These are phyloP conservation scores for Popillia japonica DNA, from an alignment of 1,140 invertebrate genomes.

Conservation along the genomic window DNA sequence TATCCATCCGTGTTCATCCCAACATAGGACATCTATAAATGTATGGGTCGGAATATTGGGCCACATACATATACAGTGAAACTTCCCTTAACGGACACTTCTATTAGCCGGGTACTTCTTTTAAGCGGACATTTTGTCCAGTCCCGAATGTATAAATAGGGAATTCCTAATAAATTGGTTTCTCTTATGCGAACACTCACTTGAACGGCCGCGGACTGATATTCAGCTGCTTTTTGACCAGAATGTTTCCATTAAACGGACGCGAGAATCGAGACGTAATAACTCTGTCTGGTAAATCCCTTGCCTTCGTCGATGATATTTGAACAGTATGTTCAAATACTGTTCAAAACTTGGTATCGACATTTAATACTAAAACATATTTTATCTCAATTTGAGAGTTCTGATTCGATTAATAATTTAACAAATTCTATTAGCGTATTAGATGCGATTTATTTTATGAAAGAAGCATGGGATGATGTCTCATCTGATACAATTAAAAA, in stretches of 20 bases:
- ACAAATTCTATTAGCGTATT: background rate
- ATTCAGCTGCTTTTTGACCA: background rate
- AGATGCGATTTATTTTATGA: background rate
- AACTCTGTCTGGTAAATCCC: background rate
- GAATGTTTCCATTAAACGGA: background rate
- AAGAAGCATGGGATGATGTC: background rate
- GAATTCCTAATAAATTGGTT: slow-evolving; percentile 9
- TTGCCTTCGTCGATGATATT: background rate
- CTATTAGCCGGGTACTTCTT: background rate
- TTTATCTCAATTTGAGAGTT: background rate
- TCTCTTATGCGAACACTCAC: too few relatives aligned
- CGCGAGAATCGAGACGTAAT: background rate
- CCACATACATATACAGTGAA: too few relatives aligned
- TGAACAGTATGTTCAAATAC: slow-evolving; percentile 9
- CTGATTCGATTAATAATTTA: background rate
- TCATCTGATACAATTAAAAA: background rate
- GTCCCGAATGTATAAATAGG: background rate
- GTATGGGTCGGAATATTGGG: too few relatives aligned
- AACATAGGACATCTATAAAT: too few relatives aligned
- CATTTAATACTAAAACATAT: background rate
- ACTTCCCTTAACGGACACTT: background rate
- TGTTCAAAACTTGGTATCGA: background rate
- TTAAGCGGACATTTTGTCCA: background rate
- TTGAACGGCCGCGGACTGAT: background rate
- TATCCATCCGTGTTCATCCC: too few relatives aligned